Base-by-base conservation (phyloP, 2,797 vertebrate genomes). In the Buphagus erythrorhynchus region DNA sequence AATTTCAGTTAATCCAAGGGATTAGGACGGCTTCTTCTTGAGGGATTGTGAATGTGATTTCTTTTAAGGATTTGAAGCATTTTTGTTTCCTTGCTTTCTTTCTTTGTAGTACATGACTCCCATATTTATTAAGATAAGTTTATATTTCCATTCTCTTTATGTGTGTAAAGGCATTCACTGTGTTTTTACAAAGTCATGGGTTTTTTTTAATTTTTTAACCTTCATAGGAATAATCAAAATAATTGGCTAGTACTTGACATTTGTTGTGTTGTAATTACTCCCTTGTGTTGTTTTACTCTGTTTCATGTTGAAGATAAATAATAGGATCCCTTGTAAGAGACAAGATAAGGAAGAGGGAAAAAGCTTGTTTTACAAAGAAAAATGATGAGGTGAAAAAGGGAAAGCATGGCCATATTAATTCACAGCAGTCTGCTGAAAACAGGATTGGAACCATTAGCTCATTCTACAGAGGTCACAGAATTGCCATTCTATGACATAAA, bases 401-500 rank as follows among this genome's bases (percentile, higher is more conserved):
- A 77, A 68, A 46, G n/a, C 33, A 33, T 38, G 35, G 17, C 6
- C 1, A 7, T 26, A 33, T 58, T 72, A 76, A 73, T 81, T 86
- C 83, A 71, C 40, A 83, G 48, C 61, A 83, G 62, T 24, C 65
- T 83, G 66, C 69, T 81, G 90, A 62, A 83, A 75, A 66, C 1
- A 11, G 25, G 42, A 40, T 33, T 51, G 69, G 66, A 90, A 84
- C 83, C 69, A 78, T 95, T 91, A 86, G 15, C 72, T 95, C 46
- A 28, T 58, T 84, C 54, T 28, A 20, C 36, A 35, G 43, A 88
- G 79, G 68, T 92, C 91, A 83, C 45, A 93, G 61, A 45, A 77
- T 51, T 69, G 65, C 79, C 66, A 45, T 66, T 94, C 66, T 90
- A 9, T 84, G 76, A 65, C 62, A 91, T 67, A 88, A 88, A 96